Base-by-base conservation (phyloP, 2,113 vertebrate species). In the Nymphicus hollandicus region DNA sequence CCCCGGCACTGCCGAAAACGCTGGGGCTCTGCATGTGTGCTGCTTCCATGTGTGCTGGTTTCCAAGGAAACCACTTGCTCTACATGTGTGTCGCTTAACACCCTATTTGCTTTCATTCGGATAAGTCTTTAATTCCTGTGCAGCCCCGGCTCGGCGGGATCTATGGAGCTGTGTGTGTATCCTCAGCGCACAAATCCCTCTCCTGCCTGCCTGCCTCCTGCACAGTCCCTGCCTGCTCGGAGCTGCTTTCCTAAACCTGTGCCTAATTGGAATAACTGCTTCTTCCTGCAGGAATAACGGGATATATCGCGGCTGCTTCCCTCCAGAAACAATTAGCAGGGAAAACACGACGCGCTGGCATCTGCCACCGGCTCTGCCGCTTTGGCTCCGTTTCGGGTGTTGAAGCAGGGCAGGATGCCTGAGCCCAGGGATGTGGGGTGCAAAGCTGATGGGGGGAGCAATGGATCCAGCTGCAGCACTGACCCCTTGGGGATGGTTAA, bases 81-180 rank as follows among this genome's bases (percentile, higher is more conserved):
- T 96, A 95, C 97, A 97, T 96, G 97, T 95, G 96, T 97, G 97
- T 96, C 46, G 35, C 96, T 97, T 96, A 95, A 96, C 97, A 97
- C 96, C 96, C 96, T 60, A 11, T 95, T 95, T 96, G 96, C 96
- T 97, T 93, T 96, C 95, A 27, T 97, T 97, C 81, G 95, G 96
- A 72, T 92, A 94, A 96, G 91, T 94, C 96, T 96, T 96, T 97
- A 96, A 96, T 97, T 96, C 96, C 94, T 83, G 83, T 13, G 86
- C 91, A 88, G 94, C 97, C 91, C 96, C 25, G 5, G 95, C 94
- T 97, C 95, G 1, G 49, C 49, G 37, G 93, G 92, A 91, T 94
- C 93, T 41, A 28, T 23, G 41, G 86, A 95, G 92, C 92, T 43
- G 13, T 4, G 55, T 20, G 87, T 2, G 80, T 63, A 52, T 93